Evolutionary conservation across 2,888 invertebrate species (phyloP).

Genomic region (Germaria angustata): DNA sequence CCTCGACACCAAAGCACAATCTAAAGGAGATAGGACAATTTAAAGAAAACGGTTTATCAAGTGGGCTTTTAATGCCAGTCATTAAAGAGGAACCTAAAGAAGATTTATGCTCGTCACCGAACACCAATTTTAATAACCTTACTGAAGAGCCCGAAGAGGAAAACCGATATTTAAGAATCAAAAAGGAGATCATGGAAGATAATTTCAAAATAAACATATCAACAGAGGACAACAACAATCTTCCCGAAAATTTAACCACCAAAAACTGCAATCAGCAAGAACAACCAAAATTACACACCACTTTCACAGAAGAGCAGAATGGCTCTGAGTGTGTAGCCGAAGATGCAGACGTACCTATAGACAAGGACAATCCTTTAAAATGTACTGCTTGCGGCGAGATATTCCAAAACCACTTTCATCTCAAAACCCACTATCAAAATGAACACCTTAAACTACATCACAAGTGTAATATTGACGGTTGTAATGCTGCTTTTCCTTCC

Average conservation of each 20-base stretch:
- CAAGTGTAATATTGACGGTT: slow-evolving; percentile 96
- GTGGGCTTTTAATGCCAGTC: slow-evolving; percentile 47
- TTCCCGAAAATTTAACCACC: slow-evolving; percentile 68
- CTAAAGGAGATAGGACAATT: background rate
- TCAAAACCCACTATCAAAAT: slow-evolving; percentile 97
- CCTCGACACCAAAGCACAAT: slow-evolving; percentile 55
- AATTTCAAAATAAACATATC: slow-evolving; percentile 67
- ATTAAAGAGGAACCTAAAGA: slow-evolving; percentile 72
- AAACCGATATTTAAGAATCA: slow-evolving; percentile 74
- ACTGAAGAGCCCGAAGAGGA: slow-evolving; percentile 65
- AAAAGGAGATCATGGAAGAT: slow-evolving; percentile 74
- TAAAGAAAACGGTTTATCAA: slow-evolving; percentile 31
- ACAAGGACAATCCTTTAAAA: slow-evolving; percentile 93
- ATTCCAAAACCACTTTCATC: slow-evolving; percentile 95
- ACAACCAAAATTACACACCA: background rate
- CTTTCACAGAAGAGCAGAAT: slow-evolving; percentile 30
- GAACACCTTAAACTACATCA: slow-evolving; percentile 97
- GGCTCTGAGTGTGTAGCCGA: slow-evolving; percentile 55
- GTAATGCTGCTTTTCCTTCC: slow-evolving; percentile 96
- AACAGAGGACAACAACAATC: slow-evolving; percentile 67
- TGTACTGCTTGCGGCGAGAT: slow-evolving; percentile 96
- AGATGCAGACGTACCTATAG: slow-evolving; percentile 91
- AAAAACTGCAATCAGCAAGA: slow-evolving; percentile 50
- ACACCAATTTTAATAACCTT: slow-evolving; percentile 24
- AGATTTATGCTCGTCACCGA: slow-evolving; percentile 45